A percentile compares a stretch with the other conserved stretches of the same genome.
These are phyloP conservation scores for Dermatophagoides farinae DNA, from an alignment of 1,140 invertebrate genomes.

Conservation along the genomic window DNA sequence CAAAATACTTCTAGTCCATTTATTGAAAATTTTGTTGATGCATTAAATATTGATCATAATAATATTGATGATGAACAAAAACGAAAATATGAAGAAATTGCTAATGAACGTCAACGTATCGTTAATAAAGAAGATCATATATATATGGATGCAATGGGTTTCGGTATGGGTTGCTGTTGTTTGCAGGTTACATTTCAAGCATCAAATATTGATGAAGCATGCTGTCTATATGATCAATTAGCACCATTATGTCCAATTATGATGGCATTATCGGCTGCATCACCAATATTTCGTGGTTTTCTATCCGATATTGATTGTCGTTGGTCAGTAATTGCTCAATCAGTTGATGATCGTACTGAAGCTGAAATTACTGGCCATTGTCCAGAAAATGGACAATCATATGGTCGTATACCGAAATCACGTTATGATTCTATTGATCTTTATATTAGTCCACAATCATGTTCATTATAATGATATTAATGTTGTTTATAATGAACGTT, in stretches of 20 bases:
- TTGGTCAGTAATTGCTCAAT: slow-evolving; percentile 83
- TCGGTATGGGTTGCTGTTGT: slow-evolving; percentile 97
- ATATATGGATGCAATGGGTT: slow-evolving; percentile 96
- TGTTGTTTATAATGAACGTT: slow-evolving; percentile 59
- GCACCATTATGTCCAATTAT: slow-evolving; percentile 91
- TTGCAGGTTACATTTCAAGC: slow-evolving; percentile 90
- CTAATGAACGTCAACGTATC: slow-evolving; percentile 37
- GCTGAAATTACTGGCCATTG: slow-evolving; percentile 56
- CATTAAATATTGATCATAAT: not conserved
- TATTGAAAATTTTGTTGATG: slow-evolving; percentile 41
- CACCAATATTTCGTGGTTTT: slow-evolving; percentile 78
- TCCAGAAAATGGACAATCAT: slow-evolving; percentile 28
- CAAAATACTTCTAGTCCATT: slow-evolving; percentile 50
- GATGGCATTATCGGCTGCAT: slow-evolving; percentile 84
- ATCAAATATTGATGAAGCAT: slow-evolving; percentile 85
- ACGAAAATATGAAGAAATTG: slow-evolving; percentile 25
- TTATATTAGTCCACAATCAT: slow-evolving; percentile 69
- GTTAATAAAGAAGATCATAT: slow-evolving; percentile 61
- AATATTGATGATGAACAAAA: not conserved
- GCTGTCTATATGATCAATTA: slow-evolving; percentile 88
- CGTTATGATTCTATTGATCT: slow-evolving; percentile 94
- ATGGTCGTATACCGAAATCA: slow-evolving; percentile 66
- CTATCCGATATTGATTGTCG: slow-evolving; percentile 86
- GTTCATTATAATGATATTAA: slow-evolving; percentile 78
- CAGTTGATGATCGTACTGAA: slow-evolving; percentile 81